Conservation (phyloP, 2,888 invertebrate genomes). For the Gryllus longicercus region DNA sequence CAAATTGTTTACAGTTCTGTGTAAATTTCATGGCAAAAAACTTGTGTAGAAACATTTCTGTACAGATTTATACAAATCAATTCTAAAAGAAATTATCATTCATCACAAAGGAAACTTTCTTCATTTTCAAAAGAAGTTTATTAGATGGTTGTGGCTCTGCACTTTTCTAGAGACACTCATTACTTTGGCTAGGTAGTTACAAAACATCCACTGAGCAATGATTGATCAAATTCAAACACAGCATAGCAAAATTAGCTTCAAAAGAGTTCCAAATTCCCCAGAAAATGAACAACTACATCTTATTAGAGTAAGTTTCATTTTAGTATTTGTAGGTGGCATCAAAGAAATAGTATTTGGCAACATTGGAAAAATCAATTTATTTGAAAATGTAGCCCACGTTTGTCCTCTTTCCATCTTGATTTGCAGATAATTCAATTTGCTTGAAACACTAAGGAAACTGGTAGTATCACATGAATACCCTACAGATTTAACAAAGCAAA, state of each 20-base stretch:
- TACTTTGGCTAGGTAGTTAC: neutral
- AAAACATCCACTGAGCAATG: slow-evolving; percentile 21
- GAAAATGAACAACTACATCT: slow-evolving; percentile 28
- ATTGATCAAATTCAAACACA: slow-evolving; percentile 21
- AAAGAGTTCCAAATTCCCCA: slow-evolving; percentile 25
- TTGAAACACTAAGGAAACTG: neutral
- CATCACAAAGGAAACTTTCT: slow-evolving; percentile 34
- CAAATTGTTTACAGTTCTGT: slow-evolving; percentile 35
- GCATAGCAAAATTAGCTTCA: slow-evolving; percentile 29
- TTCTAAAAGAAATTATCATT: slow-evolving; percentile 34
- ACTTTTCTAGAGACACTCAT: neutral
- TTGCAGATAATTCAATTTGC: neutral
- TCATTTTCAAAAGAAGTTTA: neutral
- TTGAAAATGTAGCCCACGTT: neutral
- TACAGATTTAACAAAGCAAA: too few species aligned
- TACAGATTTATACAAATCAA: slow-evolving; percentile 36
- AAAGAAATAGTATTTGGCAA: slow-evolving; percentile 23
- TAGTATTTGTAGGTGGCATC: slow-evolving; percentile 17
- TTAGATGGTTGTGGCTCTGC: neutral
- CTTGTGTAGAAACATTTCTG: slow-evolving; percentile 35
- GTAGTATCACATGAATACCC: too few species aligned
- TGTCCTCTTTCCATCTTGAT: neutral
- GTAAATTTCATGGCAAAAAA: slow-evolving; percentile 36
- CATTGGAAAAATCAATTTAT: slow-evolving; percentile 20
- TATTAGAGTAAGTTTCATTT: slow-evolving; percentile 22